Evolutionary conservation across 2,797 vertebrate species (phyloP).

Genomic region (Poeciliopsis paucimaculata): DNA sequence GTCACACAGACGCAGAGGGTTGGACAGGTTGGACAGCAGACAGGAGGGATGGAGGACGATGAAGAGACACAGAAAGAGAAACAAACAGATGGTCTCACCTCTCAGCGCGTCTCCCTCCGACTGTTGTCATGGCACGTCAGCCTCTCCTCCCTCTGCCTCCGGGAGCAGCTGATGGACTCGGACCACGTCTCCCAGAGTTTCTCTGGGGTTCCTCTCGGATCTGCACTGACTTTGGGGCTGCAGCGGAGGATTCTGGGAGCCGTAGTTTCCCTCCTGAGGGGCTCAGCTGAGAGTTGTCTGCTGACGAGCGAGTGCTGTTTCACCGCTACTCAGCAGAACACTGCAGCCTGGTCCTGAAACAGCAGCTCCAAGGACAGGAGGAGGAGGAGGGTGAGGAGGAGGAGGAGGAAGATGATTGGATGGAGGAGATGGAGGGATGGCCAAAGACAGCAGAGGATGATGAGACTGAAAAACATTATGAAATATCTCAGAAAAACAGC

Average conservation of each 20-base stretch:
- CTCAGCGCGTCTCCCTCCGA: conserved; percentile 31
- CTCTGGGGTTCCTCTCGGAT: conserved; percentile 6
- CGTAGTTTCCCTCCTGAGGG: conserved; percentile 42
- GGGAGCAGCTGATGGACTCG: neutral
- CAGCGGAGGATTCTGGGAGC: conserved; percentile 33
- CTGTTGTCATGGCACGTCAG: conserved; percentile 51
- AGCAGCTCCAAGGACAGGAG: conserved; percentile 48
- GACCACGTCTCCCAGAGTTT: conserved; percentile 59
- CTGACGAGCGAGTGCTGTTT: conserved; percentile 47
- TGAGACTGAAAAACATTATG: neutral
- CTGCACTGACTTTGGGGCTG: neutral
- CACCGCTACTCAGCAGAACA: conserved; percentile 63
- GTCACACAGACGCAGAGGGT: conserved; percentile 17
- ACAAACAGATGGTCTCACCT: conserved; percentile 53
- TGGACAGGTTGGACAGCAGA: conserved; percentile 11
- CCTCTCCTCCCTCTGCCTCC: conserved; percentile 20
- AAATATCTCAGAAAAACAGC: neutral
- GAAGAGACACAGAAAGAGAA: neutral
- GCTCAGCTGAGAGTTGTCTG: conserved; percentile 12
- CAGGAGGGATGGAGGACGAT: neutral
- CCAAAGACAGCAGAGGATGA: neutral
- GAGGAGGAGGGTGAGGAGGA: conserved; percentile 14
- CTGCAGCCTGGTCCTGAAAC: conserved; percentile 51
- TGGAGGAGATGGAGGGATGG: neutral
- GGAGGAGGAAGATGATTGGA: neutral